phyloP scores from a whole-genome alignment of 2,113 vertebrate genomes.

The Kobus ellipsiprymnus region DNA sequence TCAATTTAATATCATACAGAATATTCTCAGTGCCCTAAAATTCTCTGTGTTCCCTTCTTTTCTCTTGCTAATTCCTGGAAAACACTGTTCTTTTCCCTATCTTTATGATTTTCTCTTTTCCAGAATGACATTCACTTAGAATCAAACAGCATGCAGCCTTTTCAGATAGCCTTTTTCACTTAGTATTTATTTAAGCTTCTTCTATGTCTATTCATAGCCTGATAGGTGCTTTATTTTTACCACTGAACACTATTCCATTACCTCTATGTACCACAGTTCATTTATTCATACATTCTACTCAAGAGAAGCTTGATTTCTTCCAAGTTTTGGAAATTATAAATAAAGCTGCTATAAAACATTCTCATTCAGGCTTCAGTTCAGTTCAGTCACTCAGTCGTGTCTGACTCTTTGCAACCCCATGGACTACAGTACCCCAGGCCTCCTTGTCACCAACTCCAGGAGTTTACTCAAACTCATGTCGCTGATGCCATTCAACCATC shows the following conservation, averaged over 20 bases:
- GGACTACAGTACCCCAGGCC: neutral
- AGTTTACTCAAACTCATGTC: neutral
- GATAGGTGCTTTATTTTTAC: neutral
- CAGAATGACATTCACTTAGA: neutral
- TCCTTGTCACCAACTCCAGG: neutral
- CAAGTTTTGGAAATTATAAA: neutral
- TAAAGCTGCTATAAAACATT: neutral
- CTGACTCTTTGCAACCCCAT: neutral
- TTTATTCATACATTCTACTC: neutral
- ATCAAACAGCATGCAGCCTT: neutral
- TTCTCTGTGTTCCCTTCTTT: neutral
- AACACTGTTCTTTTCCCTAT: neutral
- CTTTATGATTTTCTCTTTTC: neutral
- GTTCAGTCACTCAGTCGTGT: neutral
- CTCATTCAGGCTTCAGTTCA: neutral
- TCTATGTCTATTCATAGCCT: neutral
- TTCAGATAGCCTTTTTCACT: neutral
- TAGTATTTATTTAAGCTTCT: neutral
- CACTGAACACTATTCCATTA: neutral
- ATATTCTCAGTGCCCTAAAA: neutral
- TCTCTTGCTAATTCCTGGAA: neutral
- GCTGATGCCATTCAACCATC: neutral
- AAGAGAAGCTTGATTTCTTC: neutral
- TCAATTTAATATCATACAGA: neutral
- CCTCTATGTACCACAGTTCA: neutral